Conservation (phyloP, 2,888 invertebrate genomes). For the Metacarcinus magister region DNA sequence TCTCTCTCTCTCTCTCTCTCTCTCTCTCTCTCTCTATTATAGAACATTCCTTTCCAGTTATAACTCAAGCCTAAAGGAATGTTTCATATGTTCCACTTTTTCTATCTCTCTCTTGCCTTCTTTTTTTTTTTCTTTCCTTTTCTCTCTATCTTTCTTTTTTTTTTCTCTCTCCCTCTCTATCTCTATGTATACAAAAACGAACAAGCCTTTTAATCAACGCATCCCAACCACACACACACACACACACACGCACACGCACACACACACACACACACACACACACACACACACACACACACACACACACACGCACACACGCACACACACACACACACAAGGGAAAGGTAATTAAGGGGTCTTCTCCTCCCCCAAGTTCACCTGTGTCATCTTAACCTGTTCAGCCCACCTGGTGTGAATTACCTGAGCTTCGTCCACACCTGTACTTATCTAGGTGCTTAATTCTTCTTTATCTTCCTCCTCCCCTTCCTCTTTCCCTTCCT, state of each 20-base stretch:
- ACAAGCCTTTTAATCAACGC: not conserved
- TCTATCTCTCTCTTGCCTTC: slow-evolving; percentile 11
- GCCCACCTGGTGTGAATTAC: too few species aligned
- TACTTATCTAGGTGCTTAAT: too few species aligned
- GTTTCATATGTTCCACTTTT: not conserved
- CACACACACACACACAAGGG: too few species aligned
- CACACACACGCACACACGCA: too few species aligned
- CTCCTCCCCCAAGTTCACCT: too few species aligned
- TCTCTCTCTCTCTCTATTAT: not conserved
- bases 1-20: not conserved
- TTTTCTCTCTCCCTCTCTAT: slow-evolving; percentile 15
- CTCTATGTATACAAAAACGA: not conserved
- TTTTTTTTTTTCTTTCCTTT: slow-evolving; percentile 27
- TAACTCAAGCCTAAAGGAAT: not conserved
- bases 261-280: not conserved
- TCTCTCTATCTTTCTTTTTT: not conserved
- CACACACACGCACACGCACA: not conserved
- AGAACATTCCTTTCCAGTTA: not conserved
- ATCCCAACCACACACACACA: not conserved
- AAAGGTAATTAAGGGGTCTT: too few species aligned
- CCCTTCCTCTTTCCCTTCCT: too few species aligned
- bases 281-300: too few species aligned
- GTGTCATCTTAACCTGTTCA: too few species aligned
- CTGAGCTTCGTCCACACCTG: too few species aligned
- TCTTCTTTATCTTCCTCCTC: too few species aligned